Evolutionary conservation across 1,140 invertebrate species (phyloP).

Genomic region (Solenopsis invicta): DNA sequence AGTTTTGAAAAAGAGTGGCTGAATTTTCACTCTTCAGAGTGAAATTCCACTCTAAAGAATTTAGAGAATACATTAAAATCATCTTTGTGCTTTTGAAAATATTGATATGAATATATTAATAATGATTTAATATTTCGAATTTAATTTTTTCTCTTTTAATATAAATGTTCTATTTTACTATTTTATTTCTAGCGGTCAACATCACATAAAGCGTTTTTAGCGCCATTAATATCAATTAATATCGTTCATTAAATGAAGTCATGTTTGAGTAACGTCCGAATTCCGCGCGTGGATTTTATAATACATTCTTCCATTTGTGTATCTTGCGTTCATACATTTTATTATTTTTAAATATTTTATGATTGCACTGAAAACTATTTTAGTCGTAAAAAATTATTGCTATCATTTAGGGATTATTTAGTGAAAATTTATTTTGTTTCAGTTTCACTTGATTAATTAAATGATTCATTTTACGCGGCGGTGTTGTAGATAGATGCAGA

Average conservation of each 20-base stretch:
- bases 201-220: neutral
- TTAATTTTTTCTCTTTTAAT: neutral
- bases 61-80: neutral
- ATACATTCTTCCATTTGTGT: neutral
- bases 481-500: neutral
- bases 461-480: neutral
- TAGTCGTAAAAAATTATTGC: neutral
- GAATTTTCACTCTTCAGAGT: no score
- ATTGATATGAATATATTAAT: neutral
- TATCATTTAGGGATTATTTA: neutral
- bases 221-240: neutral
- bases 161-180: neutral
- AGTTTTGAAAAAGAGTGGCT: no score
- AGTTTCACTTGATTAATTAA: conserved; percentile 6
- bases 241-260: neutral
- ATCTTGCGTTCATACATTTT: neutral
- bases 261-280: neutral
- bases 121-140: neutral
- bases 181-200: neutral
- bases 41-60: no score
- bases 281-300: neutral
- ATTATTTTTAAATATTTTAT: neutral
- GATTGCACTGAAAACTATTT: neutral
- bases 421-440: neutral
- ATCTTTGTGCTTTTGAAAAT: neutral